Evolutionary conservation across 1,140 invertebrate species (phyloP), one percentile per base, ranked within the genome.

Genomic region (Holotrichia oblita): DNA sequence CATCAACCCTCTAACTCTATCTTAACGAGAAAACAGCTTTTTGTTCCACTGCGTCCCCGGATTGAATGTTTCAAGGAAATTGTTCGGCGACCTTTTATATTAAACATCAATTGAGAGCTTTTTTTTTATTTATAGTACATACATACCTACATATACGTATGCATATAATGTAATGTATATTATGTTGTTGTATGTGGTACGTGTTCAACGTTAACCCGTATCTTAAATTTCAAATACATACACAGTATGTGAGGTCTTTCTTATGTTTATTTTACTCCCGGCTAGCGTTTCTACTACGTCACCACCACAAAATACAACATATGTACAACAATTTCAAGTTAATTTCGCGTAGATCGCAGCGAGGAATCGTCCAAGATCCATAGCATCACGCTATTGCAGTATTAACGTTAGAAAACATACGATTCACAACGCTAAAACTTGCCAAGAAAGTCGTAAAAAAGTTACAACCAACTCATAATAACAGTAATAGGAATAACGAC

Each of bases 201-300:
- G n/a, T n/a, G n/a, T n/a, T n/a, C n/a, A n/a, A n/a, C n/a, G n/a
- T n/a, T n/a, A n/a, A n/a, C 44, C 12, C 0, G 44, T 48, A 48
- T 12, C 8, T 48, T 48, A 48, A 48, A 48, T 48, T 48, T 48
- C 7, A 48, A 48, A 48, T 12, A 48, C n/a, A 48, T n/a, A 48
- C n/a, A 48, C 44, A 48, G 12, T 48, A 48, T 48, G 44, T 48
- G 44, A 48, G 44, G 44, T 48, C 44, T 48, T 48, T 14, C n/a
- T n/a, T 48, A 48, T 48, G 44, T 48, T 48, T 48, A 48, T 48
- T 48, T 48, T 48, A 48, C 44, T n/a, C 44, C 44, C 44, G 44
- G 12, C 12, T 48, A 48, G n/a, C 12, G n/a, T 9, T 48, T 9
- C 4, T n/a, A n/a, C 44, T 12, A 48, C 44, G 44, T 48, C 44